Evolutionary conservation across 2,113 vertebrate species (phyloP).

Genomic region (Acanthisitta chloris): DNA sequence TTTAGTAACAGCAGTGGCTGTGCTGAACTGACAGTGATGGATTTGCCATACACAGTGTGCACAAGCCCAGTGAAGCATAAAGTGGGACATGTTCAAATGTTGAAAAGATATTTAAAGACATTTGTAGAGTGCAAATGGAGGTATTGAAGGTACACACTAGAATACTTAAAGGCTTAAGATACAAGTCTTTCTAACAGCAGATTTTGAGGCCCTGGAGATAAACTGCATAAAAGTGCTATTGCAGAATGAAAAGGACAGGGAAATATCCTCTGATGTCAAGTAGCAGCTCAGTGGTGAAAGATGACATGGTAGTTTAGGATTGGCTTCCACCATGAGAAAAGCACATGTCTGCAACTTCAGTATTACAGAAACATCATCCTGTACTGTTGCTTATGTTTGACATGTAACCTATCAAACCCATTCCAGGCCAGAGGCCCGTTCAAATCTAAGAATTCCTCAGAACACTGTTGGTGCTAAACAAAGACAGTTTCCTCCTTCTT

Average conservation of each 20-base stretch:
- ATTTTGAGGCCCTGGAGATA: not conserved
- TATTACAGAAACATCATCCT: not conserved
- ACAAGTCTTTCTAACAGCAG: not conserved
- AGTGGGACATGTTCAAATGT: not conserved
- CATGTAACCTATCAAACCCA: not conserved
- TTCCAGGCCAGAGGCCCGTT: not conserved
- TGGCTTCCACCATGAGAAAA: not conserved
- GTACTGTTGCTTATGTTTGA: not conserved
- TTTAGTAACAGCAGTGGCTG: not conserved
- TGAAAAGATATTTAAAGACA: not conserved
- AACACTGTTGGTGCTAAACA: not conserved
- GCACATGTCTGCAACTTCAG: not conserved
- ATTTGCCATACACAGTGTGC: not conserved
- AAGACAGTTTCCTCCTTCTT: not conserved
- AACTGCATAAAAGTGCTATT: not conserved
- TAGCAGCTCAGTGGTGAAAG: not conserved
- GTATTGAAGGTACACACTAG: rapidly evolving
- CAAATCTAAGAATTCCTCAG: not conserved
- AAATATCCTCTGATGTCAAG: not conserved
- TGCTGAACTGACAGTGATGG: not conserved
- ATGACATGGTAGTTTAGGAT: not conserved
- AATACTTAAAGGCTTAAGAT: not conserved
- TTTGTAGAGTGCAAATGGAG: not conserved
- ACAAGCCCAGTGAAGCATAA: not conserved
- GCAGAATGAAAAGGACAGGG: not conserved